Evolutionary conservation across 2,888 invertebrate species (phyloP), one percentile per base, ranked within the genome.

Genomic region (Drosophila macrospina): DNA sequence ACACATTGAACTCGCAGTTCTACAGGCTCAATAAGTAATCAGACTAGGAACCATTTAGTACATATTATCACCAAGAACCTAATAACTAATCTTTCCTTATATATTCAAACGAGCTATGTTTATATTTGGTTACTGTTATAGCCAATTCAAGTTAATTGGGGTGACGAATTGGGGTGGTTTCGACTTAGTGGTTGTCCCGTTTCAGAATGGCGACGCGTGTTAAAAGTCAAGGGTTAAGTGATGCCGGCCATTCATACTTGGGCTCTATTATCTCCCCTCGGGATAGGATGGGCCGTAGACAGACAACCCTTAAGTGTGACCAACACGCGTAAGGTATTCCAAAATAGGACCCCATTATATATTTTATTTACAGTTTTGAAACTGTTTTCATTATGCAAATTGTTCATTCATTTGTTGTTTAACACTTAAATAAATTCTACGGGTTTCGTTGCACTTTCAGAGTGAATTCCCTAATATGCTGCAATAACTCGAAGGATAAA

Each of bases 201-300:
- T 64, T 67, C 39, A 57, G 78, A 37, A 71, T 61, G 64, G 44
- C 26, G 28, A 13, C 30, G 45, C 7, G 64, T 66, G 74, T 41
- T 59, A 65, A 48, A 52, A 80, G 85, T 78, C 80, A 86, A 57
- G 80, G 80, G 84, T 86, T 86, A 85, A 84, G 75, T 78, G 85
- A 75, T 71, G 68, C 51, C 69, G 62, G 69, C 78, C 68, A 26
- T 69, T 52, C 41, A 13, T 42, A 61, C 54, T 51, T 66, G 65
- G 48, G 34, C 34, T 42, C 62, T 69, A 59, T 70, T 86, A 69
- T 84, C 76, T 51, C 48, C 15, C 13, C 26, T 20, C 20, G 3
- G 20, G 20, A 45, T 57, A 80, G 81, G 84, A 77, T 70, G 63
- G 44, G 50, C 36, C 63, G 47, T 15, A 8, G 8, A 20, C 4